These are phyloP conservation scores for Lagodon rhomboides DNA, from an alignment of 2,797 vertebrate species.

Conservation along the genomic window DNA sequence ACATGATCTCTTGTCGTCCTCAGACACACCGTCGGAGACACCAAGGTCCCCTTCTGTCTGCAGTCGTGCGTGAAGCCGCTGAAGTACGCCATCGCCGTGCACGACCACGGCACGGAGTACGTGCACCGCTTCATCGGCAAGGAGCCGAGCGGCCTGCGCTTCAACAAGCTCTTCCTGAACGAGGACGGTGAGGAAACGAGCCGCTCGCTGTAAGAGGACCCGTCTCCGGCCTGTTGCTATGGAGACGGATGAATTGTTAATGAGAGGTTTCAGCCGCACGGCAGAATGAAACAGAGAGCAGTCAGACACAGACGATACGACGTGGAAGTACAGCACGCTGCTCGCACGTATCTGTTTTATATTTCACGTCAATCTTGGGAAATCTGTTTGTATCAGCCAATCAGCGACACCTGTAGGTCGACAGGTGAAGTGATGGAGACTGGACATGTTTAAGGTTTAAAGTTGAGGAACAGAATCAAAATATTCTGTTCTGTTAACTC, in stretches of 20 bases:
- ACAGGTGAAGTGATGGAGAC: no score
- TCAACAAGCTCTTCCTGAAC: conserved; percentile 98
- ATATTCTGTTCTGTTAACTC: no score
- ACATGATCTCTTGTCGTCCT: no score
- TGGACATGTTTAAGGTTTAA: no score
- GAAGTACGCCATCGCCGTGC: conserved; percentile 96
- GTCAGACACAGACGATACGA: conserved; percentile 15
- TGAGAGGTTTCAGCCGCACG: conserved; percentile 33
- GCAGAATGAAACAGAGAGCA: conserved; percentile 24
- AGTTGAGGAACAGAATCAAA: no score
- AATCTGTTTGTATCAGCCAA: no score
- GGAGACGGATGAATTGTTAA: conserved; percentile 56
- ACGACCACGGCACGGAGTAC: conserved; percentile 97
- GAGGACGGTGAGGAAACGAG: conserved; percentile 92
- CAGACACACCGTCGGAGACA: conserved; percentile 97
- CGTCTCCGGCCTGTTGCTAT: conserved; percentile 45
- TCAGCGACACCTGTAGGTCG: no score
- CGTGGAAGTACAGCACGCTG: conserved; percentile 13
- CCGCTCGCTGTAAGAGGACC: conserved; percentile 31
- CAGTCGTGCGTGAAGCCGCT: conserved; percentile 98
- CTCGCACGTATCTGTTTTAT: neutral
- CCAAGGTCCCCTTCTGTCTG: conserved; percentile 98
- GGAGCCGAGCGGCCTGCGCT: conserved; percentile 96
- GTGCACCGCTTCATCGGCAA: conserved; percentile 98
- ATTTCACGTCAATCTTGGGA: neutral